phyloP scores from a whole-genome alignment of 2,888 invertebrate genomes.

The Mechanitis messenoides region DNA sequence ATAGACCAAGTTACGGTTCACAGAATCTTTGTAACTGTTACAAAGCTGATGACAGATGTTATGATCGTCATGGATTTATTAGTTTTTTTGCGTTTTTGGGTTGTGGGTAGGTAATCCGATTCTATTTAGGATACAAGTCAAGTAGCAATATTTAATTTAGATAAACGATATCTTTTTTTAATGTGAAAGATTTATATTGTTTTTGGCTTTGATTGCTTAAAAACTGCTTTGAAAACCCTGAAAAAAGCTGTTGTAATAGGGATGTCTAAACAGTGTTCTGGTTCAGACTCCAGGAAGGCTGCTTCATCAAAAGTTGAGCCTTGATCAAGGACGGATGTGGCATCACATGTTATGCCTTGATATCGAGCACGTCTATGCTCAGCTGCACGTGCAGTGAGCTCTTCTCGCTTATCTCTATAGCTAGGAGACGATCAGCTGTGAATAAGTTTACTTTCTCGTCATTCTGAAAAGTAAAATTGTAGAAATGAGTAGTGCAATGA shows the following conservation, averaged over 20 bases:
- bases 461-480: too few relatives aligned
- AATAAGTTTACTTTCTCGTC: neutral
- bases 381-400: slow-evolving; percentile 10
- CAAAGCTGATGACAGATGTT: slow-evolving; percentile 23
- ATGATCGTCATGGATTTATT: slow-evolving; percentile 24
- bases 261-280: too few relatives aligned
- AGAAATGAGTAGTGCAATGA: too few relatives aligned
- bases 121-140: slow-evolving; percentile 3
- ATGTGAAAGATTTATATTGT: neutral
- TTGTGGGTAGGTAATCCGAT: neutral
- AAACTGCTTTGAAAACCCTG: too few relatives aligned
- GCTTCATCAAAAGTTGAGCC: too few relatives aligned
- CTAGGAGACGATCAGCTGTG: slow-evolving; percentile 18
- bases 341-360: too few relatives aligned
- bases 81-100: slow-evolving; percentile 7
- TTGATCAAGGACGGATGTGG: too few relatives aligned
- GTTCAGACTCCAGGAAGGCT: too few relatives aligned
- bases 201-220: neutral
- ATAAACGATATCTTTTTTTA: neutral
- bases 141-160: slow-evolving; percentile 3
- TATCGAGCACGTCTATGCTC: neutral
- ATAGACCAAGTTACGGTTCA: slow-evolving; percentile 27
- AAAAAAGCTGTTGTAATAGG: too few relatives aligned
- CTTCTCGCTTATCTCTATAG: slow-evolving; percentile 17
- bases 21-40: slow-evolving; percentile 24